Conservation (phyloP, 2,113 vertebrate species). For the Corythornis cristatus region DNA sequence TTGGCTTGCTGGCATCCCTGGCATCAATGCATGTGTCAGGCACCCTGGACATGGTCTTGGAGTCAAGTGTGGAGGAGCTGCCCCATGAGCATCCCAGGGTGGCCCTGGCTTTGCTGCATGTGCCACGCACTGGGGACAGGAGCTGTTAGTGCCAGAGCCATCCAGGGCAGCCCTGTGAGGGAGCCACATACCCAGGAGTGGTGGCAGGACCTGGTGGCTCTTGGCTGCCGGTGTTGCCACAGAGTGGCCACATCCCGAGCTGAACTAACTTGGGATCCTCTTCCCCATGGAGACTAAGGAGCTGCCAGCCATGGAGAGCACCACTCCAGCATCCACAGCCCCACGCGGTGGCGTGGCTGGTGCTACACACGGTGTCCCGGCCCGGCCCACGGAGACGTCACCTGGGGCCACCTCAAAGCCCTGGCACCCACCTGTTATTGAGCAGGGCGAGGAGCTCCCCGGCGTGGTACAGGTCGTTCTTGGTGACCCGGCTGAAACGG, state of each 20-base stretch:
- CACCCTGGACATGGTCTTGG: fast-evolving
- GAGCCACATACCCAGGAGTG: neutral
- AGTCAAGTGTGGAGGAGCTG: fast-evolving
- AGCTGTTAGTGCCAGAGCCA: fast-evolving
- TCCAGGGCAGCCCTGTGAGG: fast-evolving
- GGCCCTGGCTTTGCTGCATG: neutral
- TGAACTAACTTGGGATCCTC: neutral
- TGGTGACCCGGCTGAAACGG: conserved; percentile 94
- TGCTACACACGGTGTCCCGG: neutral
- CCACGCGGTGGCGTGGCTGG: too few relatives aligned
- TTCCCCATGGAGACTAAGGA: neutral
- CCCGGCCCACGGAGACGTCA: fast-evolving
- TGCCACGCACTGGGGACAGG: fast-evolving
- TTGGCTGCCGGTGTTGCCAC: fast-evolving
- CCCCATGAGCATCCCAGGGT: neutral
- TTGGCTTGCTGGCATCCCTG: neutral
- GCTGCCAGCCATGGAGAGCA: neutral
- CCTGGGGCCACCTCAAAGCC: neutral
- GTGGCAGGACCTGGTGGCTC: neutral
- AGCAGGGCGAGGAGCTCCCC: conserved; percentile 96
- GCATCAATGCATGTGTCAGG: fast-evolving
- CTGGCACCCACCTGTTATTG: conserved; percentile 88
- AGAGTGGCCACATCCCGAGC: neutral
- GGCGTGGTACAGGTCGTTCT: conserved; percentile 97
- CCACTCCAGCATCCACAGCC: too few relatives aligned